phyloP scores from a whole-genome alignment of 2,113 vertebrate genomes.

The Cyphomyrus plagiostoma region DNA sequence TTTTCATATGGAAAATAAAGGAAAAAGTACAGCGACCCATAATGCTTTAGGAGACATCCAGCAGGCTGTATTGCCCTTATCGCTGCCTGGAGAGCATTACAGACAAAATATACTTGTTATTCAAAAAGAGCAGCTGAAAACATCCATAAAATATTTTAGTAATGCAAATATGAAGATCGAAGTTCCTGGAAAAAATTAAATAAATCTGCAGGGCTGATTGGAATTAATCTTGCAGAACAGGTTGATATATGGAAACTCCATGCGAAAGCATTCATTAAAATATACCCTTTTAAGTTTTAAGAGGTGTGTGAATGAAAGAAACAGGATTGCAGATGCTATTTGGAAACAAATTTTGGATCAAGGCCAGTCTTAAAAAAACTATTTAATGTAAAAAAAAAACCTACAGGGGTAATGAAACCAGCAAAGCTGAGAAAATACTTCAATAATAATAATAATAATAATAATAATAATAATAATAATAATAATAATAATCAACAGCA shows the following conservation, averaged over 20 bases:
- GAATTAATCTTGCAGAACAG: constrained; percentile 43
- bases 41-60: constrained; percentile 32
- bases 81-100: constrained; percentile 26
- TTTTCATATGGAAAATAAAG: constrained; percentile 36
- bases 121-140: constrained; percentile 50
- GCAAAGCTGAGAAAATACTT: not conserved
- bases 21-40: constrained; percentile 38
- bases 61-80: constrained; percentile 41
- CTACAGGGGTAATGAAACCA: not conserved
- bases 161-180: constrained; percentile 44
- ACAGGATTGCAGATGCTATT: constrained; percentile 34
- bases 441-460: not conserved
- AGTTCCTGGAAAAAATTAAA: constrained; percentile 33
- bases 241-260: constrained; percentile 31
- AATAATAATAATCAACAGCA: not conserved
- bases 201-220: constrained; percentile 48
- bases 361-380: constrained; percentile 16
- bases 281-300: constrained; percentile 32
- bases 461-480: not conserved
- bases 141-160: constrained; percentile 38
- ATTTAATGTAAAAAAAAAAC: not conserved
- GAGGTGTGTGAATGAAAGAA: constrained; percentile 26
- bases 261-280: constrained; percentile 28
- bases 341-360: constrained; percentile 27
- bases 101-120: constrained; percentile 31